Evolutionary conservation across 2,113 vertebrate genomes (phyloP).

Genomic region (Brachyistius frenatus): DNA sequence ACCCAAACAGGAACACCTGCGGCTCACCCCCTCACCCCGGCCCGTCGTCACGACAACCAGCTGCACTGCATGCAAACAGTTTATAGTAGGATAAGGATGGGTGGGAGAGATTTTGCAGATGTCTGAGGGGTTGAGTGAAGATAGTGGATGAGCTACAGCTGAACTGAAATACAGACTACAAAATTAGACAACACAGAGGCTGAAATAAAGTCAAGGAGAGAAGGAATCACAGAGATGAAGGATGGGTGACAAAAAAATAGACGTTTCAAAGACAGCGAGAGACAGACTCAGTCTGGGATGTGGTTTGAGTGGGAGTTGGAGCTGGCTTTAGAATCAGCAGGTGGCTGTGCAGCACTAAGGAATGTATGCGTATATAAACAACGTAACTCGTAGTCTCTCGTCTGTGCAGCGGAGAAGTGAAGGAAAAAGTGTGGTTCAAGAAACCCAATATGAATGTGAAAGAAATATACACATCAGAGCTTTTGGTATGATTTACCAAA

Average conservation of each 20-base stretch:
- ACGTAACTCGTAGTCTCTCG: constrained; percentile 2
- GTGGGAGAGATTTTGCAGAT: constrained; percentile 51
- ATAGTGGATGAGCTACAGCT: constrained; percentile 25
- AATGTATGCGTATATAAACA: constrained; percentile 20
- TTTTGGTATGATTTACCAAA: neutral
- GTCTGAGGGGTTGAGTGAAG: constrained; percentile 14
- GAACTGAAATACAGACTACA: constrained; percentile 15
- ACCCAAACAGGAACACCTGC: constrained; percentile 86
- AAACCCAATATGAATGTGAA: neutral
- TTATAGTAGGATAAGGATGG: constrained; percentile 65
- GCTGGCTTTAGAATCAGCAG: constrained; percentile 25
- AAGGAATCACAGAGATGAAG: constrained; percentile 14
- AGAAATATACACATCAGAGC: neutral
- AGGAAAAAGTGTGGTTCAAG: neutral
- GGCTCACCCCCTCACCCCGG: constrained; percentile 36
- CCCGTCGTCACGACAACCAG: constrained; percentile 57
- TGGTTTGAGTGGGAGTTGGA: constrained; percentile 52
- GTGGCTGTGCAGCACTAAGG: constrained; percentile 32
- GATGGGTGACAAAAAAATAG: constrained; percentile 2
- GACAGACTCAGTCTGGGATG: constrained; percentile 32
- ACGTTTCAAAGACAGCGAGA: neutral
- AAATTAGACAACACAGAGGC: constrained; percentile 15
- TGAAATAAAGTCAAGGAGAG: constrained; percentile 7
- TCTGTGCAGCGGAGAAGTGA: neutral
- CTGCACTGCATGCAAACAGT: constrained; percentile 78